Conservation (phyloP, 1,140 invertebrate species). For the Caerostris darwini region DNA sequence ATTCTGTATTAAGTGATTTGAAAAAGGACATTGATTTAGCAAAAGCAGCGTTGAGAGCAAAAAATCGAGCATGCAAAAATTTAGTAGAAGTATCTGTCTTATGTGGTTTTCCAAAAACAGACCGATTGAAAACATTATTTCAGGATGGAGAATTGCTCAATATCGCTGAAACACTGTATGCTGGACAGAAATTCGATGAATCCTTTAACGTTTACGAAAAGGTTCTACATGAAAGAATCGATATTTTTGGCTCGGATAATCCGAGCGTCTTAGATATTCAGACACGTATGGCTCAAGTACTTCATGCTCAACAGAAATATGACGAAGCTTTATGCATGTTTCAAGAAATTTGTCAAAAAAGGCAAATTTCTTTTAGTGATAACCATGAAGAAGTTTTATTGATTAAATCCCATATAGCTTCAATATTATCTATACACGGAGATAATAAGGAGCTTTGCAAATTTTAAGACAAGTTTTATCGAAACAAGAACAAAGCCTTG, state of each 20-base stretch:
- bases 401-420: too few species aligned
- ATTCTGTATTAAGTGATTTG: too few species aligned
- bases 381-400: too few species aligned
- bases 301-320: background rate
- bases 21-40: too few species aligned
- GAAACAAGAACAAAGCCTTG: background rate
- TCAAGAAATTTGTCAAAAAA: too few species aligned
- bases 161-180: background rate
- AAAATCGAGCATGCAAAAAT: too few species aligned
- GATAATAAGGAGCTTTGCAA: background rate
- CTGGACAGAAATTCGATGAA: background rate
- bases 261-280: too few species aligned
- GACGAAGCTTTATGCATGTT: background rate
- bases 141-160: background rate
- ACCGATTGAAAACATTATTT: constrained; percentile 24
- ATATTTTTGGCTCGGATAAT: too few species aligned
- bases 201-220: constrained; percentile 51
- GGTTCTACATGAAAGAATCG: background rate
- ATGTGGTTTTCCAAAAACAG: background rate
- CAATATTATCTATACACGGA: background rate
- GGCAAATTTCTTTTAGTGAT: background rate
- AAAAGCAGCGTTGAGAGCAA: too few species aligned
- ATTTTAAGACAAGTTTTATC: background rate
- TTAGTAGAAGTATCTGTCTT: too few species aligned
- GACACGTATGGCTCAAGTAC: background rate